These are phyloP conservation scores for Leptonema lineaticorne DNA, from an alignment of 1,140 invertebrate species.

Conservation along the genomic window DNA sequence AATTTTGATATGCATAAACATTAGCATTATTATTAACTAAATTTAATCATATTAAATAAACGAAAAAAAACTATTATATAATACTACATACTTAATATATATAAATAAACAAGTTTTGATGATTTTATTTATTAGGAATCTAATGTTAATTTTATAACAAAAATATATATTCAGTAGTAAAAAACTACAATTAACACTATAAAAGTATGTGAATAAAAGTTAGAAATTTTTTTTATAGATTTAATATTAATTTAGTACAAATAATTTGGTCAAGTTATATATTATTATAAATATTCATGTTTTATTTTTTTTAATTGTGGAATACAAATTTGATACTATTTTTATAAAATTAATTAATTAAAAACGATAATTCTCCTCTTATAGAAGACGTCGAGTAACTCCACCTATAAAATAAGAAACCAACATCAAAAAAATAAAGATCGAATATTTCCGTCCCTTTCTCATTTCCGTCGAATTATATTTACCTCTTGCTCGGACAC, in stretches of 20 bases:
- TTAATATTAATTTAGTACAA: neutral
- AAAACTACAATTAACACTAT: neutral
- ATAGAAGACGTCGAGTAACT: conserved; percentile 23
- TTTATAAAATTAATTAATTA: conserved; percentile 13
- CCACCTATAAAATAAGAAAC: conserved; percentile 40
- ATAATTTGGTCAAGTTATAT: neutral
- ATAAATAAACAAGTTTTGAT: no score
- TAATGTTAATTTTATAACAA: no score
- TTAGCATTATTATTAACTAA: no score
- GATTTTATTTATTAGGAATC: no score
- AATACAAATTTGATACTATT: neutral
- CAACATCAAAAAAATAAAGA: conserved; percentile 37
- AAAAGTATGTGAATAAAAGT: neutral
- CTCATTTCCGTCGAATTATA: neutral
- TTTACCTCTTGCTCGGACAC: conserved; percentile 28
- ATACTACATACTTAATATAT: no score
- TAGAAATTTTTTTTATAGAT: neutral
- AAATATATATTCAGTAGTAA: no score
- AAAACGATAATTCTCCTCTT: no score
- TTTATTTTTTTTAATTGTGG: neutral
- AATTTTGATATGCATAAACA: neutral
- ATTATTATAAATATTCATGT: neutral
- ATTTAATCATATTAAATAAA: no score
- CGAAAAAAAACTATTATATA: no score
- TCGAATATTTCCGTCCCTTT: conserved; percentile 27